Percentiles rank a stretch among this genome's conserved stretches.
Conservation (phyloP, 1,140 invertebrate species). For the Calosoma granatense region DNA sequence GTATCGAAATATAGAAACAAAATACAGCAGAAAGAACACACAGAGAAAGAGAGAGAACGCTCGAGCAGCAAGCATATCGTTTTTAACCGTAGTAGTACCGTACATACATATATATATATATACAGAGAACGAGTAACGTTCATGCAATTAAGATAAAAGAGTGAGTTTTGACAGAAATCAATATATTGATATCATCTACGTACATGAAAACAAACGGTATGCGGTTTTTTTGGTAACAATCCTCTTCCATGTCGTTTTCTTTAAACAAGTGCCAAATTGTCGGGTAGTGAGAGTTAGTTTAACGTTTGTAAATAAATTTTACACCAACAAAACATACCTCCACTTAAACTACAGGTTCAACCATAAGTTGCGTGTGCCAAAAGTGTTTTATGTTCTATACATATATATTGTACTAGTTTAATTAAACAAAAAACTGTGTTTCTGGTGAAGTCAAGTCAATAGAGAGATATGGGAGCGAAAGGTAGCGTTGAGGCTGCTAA, state of each 20-base stretch:
- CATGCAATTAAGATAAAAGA: no score
- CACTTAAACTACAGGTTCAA: background rate
- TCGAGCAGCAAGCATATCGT: conserved; percentile 10
- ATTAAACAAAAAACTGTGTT: conserved; percentile 16
- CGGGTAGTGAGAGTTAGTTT: conserved; percentile 1
- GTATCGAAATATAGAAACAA: no score
- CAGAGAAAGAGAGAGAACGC: background rate
- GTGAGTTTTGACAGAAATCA: conserved; percentile 9
- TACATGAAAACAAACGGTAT: conserved; percentile 1
- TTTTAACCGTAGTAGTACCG: background rate
- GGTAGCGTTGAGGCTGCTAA: conserved; percentile 61
- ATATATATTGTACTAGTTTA: conserved; percentile 14
- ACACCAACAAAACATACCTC: background rate
- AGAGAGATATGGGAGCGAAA: conserved; percentile 53
- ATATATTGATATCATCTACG: conserved; percentile 1
- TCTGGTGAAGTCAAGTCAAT: conserved; percentile 12
- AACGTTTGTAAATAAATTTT: background rate
- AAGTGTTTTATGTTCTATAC: conserved; percentile 4
- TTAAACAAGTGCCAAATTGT: conserved; percentile 4
- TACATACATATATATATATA: background rate
- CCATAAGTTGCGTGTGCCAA: conserved; percentile 1
- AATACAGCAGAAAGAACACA: no score
- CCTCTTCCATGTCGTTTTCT: background rate
- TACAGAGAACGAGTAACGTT: no score
- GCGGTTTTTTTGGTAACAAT: background rate